phyloP scores from a whole-genome alignment of 2,888 invertebrate genomes.

The Oxyscelio sp. region DNA sequence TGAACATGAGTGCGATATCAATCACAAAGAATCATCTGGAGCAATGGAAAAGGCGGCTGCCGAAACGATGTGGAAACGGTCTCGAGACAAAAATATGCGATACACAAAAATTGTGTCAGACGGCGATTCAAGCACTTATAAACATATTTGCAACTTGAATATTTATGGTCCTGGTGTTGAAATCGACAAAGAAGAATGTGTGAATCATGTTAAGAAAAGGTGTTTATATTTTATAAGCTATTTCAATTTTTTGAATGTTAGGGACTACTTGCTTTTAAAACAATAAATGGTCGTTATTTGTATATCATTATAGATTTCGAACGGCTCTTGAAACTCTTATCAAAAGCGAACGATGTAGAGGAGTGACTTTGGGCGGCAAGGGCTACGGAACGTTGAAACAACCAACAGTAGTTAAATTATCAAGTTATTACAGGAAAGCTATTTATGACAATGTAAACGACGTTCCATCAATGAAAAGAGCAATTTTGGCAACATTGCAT shows the following conservation, averaged over 20 bases:
- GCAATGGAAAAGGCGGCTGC: slow-evolving; percentile 25
- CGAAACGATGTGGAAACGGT: slow-evolving; percentile 19
- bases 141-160: slow-evolving; percentile 17
- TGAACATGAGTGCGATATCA: background rate
- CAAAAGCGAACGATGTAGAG: background rate
- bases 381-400: background rate
- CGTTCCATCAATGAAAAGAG: slow-evolving; percentile 1
- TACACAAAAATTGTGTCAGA: slow-evolving; percentile 10
- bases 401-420: background rate
- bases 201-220: slow-evolving; percentile 31
- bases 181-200: slow-evolving; percentile 30
- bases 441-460: slow-evolving; percentile 10
- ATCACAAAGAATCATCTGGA: slow-evolving; percentile 34
- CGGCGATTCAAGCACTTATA: slow-evolving; percentile 15
- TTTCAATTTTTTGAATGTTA: too few species aligned
- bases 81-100: background rate
- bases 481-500: background rate
- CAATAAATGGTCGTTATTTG: too few species aligned
- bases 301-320: background rate
- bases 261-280: too few species aligned
- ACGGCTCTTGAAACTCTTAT: background rate
- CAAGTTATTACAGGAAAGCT: slow-evolving; percentile 2
- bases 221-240: too few species aligned
- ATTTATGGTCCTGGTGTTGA: slow-evolving; percentile 12
- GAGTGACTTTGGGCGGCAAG: background rate